A percentile compares a stretch with the other conserved stretches of the same genome.
These are phyloP conservation scores for Schizopygopsis pylzovi DNA, from an alignment of 2,797 vertebrate genomes.

Conservation along the genomic window DNA sequence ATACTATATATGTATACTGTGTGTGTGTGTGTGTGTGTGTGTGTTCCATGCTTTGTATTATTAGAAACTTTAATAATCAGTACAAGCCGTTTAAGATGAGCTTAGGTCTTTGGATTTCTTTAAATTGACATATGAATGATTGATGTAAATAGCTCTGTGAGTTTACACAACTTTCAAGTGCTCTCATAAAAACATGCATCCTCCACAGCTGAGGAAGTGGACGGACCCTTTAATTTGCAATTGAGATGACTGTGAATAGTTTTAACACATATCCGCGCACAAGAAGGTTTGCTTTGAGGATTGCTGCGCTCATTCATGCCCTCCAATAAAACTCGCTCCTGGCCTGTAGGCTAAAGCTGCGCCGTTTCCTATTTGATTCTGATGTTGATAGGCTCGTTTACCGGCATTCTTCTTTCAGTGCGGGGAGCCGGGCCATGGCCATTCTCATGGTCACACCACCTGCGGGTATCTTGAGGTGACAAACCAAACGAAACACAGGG, in stretches of 20 bases:
- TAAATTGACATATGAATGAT: neutral
- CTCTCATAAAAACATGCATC: constrained; percentile 33
- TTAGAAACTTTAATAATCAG: neutral
- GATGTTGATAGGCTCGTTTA: constrained; percentile 84
- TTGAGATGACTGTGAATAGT: constrained; percentile 70
- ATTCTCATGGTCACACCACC: constrained; percentile 84
- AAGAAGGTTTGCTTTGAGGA: constrained; percentile 76
- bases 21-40: neutral
- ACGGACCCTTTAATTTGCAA: constrained; percentile 76
- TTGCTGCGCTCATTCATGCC: constrained; percentile 67
- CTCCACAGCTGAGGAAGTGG: constrained; percentile 73
- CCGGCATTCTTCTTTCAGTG: constrained; percentile 69
- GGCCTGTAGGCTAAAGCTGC: constrained; percentile 68
- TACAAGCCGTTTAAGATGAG: neutral
- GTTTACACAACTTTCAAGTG: constrained; percentile 39
- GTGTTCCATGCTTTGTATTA: neutral
- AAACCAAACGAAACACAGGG: constrained; percentile 80
- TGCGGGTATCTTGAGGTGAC: constrained; percentile 77
- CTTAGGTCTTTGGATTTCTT: constrained; percentile 5
- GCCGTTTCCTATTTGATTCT: constrained; percentile 84
- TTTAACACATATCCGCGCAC: constrained; percentile 73
- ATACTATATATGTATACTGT: too few relatives aligned
- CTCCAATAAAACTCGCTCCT: constrained; percentile 63
- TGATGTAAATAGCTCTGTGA: constrained; percentile 13
- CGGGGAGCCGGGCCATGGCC: constrained; percentile 76